Evolutionary conservation across 53 echinoderm and acorn worm genomes (phyloP), one percentile per base, ranked within the genome.

Genomic region (Luidia sarsii): DNA sequence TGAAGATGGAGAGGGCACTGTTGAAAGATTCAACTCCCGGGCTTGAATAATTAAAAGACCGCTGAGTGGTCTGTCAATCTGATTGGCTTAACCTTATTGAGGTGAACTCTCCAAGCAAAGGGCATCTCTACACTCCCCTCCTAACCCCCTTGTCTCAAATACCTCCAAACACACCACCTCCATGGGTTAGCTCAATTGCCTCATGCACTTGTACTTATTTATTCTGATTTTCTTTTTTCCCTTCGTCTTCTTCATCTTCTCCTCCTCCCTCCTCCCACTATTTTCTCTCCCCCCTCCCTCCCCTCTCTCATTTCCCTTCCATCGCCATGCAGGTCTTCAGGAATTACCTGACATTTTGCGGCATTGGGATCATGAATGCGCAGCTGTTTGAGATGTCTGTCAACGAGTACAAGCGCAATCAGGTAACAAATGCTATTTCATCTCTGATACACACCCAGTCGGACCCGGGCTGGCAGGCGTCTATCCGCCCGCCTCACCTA

Each of bases 301-400:
- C 46, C 50, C 68, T 7, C 48, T 55, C 56, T 55, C 16, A 33
- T n/a, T 63, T 60, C 5, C 31, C 18, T 61, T n/a, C 28, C 23
- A 10, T 28, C 7, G 10, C 29, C 71, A 24, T 87, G 59, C 87
- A 99, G 99, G 99, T 99, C 65, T 99, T 99, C 68, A 83, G 81
- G 55, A 99, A 97, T 81, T 97, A 97, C 87, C 79, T 97, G 73
- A 97, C 99, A 65, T 97, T 97, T 66, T 97, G 99, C 61, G 99
- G 99, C 25, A 97, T 97, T 35, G 99, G 99, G 13, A 93, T 99
- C 65, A 99, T 99, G 94, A 99, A 99, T 82, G 99, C 99, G 24
- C 94, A 99, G 82, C 91, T 99, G 64, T 99, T 99, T 86, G 99
- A 99, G 70, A 99, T 99, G 94, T 99, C 99, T 32, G 94, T 99